Percentiles rank a stretch among this genome's conserved stretches.
Evolutionary conservation across 1,140 invertebrate genomes (phyloP).

Genomic region (Trypoxylus dichotomus): DNA sequence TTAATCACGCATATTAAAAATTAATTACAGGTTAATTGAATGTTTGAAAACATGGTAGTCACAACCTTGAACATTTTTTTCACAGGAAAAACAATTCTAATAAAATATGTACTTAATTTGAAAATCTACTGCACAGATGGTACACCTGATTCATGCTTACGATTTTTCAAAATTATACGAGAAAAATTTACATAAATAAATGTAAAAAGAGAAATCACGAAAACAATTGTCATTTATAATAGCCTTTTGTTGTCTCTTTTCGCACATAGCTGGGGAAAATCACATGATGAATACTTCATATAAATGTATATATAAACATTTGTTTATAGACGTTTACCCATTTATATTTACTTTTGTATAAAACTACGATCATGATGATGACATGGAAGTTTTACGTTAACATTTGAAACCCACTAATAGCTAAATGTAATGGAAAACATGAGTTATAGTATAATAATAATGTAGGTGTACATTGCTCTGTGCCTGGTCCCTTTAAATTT

Average conservation of each 20-base stretch:
- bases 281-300: slow-evolving; percentile 2
- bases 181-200: neutral
- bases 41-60: neutral
- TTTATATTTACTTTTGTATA: slow-evolving; percentile 17
- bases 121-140: slow-evolving; percentile 18
- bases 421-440: slow-evolving; percentile 30
- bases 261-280: neutral
- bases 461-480: slow-evolving; percentile 35
- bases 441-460: slow-evolving; percentile 30
- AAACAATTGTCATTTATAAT: neutral
- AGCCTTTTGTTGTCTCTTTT: neutral
- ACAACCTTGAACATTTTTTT: neutral
- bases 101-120: neutral
- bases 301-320: slow-evolving; percentile 26
- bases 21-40: neutral
- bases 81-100: neutral
- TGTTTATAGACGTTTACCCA: slow-evolving; percentile 22
- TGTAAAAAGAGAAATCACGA: neutral
- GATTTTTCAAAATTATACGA: neutral
- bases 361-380: slow-evolving; percentile 7
- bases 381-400: slow-evolving; percentile 15
- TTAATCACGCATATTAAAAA: neutral
- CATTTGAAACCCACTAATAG: slow-evolving; percentile 27
- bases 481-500: slow-evolving; percentile 30
- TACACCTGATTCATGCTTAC: slow-evolving; percentile 23